Conservation (phyloP, 2,888 invertebrate species). For the Pandemis heparana region DNA sequence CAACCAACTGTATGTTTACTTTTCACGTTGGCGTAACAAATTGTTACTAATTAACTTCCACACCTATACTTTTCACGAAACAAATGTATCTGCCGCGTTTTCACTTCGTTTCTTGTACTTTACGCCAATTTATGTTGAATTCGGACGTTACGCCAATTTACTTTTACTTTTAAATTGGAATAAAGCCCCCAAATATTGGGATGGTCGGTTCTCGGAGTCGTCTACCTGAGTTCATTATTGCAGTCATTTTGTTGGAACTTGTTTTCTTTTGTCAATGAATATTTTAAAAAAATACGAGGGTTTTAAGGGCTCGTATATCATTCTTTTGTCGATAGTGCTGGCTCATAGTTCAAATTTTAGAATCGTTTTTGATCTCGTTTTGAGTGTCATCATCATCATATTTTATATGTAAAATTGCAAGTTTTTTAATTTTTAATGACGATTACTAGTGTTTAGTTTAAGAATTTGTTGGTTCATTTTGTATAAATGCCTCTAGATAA, state of each 20-base stretch:
- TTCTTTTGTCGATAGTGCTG: conserved; percentile 34
- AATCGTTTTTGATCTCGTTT: conserved; percentile 19
- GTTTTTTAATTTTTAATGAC: too few species aligned
- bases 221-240: conserved; percentile 36
- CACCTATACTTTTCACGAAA: neutral
- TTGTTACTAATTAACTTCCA: neutral
- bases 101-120: neutral
- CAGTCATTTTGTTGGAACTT: conserved; percentile 3
- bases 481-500: too few species aligned
- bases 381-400: neutral
- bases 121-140: neutral
- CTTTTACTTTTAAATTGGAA: conserved; percentile 40
- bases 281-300: conserved; percentile 15
- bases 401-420: neutral
- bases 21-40: neutral
- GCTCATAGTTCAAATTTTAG: conserved; percentile 17
- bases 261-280: conserved; percentile 30
- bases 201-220: conserved; percentile 22
- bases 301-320: conserved; percentile 31
- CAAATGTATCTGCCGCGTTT: neutral
- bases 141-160: conserved; percentile 24
- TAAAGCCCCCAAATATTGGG: conserved; percentile 25
- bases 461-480: neutral
- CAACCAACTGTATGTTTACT: neutral
- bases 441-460: too few species aligned